A percentile compares a stretch with the other conserved stretches of the same genome.
These are phyloP conservation scores for Manduca sexta DNA, from an alignment of 1,140 invertebrate species.

Conservation along the genomic window DNA sequence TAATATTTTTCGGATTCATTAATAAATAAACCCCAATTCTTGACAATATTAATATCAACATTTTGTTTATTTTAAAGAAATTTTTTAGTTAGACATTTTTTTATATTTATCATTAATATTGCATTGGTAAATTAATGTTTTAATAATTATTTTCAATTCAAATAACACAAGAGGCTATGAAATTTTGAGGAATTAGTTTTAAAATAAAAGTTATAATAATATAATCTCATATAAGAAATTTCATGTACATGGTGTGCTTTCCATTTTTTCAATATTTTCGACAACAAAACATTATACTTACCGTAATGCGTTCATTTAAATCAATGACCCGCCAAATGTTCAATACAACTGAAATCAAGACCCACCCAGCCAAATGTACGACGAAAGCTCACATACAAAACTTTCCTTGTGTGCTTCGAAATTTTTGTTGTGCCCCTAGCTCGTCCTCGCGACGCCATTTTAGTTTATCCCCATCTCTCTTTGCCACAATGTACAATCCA, in stretches of 20 bases:
- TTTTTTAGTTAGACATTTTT: not conserved
- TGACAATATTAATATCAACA: not conserved
- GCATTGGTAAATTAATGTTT: not conserved
- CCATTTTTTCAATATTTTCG: too few species aligned
- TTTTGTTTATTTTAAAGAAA: not conserved
- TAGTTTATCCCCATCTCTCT: constrained; percentile 52
- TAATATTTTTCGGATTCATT: not conserved
- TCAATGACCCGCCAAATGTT: constrained; percentile 15
- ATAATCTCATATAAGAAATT: too few species aligned
- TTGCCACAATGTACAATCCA: constrained; percentile 17
- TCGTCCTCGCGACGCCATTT: constrained; percentile 52
- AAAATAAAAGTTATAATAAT: too few species aligned
- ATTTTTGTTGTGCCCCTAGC: constrained; percentile 42
- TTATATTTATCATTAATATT: not conserved
- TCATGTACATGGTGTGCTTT: too few species aligned
- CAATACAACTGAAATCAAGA: constrained; percentile 15
- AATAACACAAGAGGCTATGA: too few species aligned
- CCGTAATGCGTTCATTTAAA: too few species aligned
- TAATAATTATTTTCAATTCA: too few species aligned
- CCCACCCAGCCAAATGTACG: constrained; percentile 23
- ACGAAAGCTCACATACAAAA: constrained; percentile 31
- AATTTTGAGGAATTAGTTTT: too few species aligned
- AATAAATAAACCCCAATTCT: not conserved
- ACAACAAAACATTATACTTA: too few species aligned
- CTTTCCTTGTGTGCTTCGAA: constrained; percentile 42